phyloP scores from a whole-genome alignment of 2,113 vertebrate genomes.

The Pelecanus crispus region DNA sequence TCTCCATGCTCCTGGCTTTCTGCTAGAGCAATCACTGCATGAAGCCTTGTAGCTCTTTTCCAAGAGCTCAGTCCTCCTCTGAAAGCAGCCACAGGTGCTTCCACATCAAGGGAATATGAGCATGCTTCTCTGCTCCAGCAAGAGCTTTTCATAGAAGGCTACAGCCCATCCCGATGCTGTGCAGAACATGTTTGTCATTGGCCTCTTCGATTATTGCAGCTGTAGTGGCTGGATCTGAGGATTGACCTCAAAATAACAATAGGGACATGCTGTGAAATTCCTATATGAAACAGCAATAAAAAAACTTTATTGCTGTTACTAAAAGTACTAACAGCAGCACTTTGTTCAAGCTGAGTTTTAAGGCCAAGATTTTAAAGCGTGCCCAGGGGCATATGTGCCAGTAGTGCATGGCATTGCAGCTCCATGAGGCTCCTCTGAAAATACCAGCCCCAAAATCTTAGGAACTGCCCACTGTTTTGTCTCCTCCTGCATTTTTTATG shows the following conservation, averaged over 20 bases:
- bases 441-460: too few relatives aligned
- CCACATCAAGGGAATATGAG: fast-evolving
- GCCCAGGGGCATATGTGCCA: not conserved
- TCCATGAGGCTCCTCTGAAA: not conserved
- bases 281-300: not conserved
- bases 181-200: fast-evolving
- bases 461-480: not conserved
- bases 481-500: not conserved
- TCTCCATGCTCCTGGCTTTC: not conserved
- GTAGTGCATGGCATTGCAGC: not conserved
- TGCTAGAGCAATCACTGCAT: not conserved
- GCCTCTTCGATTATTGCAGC: not conserved
- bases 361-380: not conserved
- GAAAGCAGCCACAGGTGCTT: not conserved
- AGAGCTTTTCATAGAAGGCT: not conserved
- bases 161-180: fast-evolving
- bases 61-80: not conserved
- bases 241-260: not conserved
- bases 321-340: not conserved
- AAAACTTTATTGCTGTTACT: constrained; percentile 1
- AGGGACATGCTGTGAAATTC: not conserved
- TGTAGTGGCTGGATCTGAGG: not conserved
- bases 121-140: not conserved
- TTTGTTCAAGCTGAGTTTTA: constrained; percentile 16
- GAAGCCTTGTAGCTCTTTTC: not conserved